These are phyloP conservation scores for Latheticus oryzae DNA, from an alignment of 2,888 invertebrate species.

Conservation along the genomic window DNA sequence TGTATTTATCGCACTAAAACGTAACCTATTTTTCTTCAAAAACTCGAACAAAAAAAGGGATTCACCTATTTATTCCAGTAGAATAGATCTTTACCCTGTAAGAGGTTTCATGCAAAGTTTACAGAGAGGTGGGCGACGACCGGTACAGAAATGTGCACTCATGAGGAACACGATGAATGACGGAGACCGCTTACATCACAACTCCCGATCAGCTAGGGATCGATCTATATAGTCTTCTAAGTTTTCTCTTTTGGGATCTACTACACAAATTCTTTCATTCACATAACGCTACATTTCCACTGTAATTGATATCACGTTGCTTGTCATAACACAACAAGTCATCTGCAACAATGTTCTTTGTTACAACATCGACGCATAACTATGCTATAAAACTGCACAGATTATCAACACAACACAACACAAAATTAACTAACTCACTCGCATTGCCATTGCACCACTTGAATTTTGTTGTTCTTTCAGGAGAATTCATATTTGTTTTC, in stretches of 20 bases:
- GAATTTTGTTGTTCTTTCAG: no score
- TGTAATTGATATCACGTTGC: constrained; percentile 20
- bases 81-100: constrained; percentile 49
- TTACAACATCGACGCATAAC: no score
- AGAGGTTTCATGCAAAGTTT: constrained; percentile 54
- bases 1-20: constrained; percentile 40
- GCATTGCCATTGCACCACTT: no score
- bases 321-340: constrained; percentile 23
- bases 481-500: no score
- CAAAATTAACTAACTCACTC: no score
- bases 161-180: constrained; percentile 51
- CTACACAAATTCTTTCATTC: constrained; percentile 24
- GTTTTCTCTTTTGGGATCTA: constrained; percentile 34
- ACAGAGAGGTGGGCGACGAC: constrained; percentile 45
- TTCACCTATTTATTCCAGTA: constrained; percentile 53
- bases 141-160: constrained; percentile 52
- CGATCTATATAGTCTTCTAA: constrained; percentile 41
- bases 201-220: constrained; percentile 43
- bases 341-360: no score
- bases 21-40: constrained; percentile 39
- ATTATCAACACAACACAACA: no score
- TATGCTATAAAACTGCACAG: no score
- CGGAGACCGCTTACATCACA: constrained; percentile 43
- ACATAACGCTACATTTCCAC: constrained; percentile 20
- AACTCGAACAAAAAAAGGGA: constrained; percentile 47